These are phyloP conservation scores for Chaetodon auriga DNA, from an alignment of 2,113 vertebrate species.

Conservation along the genomic window DNA sequence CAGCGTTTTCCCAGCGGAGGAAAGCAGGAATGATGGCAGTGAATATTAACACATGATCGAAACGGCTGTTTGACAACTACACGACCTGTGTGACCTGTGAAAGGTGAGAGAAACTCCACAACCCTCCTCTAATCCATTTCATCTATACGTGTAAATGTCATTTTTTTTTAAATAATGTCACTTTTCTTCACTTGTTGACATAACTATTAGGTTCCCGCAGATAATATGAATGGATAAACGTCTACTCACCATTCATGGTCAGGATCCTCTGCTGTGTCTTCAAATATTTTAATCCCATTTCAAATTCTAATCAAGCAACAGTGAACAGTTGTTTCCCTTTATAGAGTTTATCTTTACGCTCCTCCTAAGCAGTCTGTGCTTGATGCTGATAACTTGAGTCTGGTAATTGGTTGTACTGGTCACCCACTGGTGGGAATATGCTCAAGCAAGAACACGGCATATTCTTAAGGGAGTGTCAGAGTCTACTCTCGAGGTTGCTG, in stretches of 20 bases:
- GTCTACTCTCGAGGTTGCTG: background rate
- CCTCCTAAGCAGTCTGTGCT: background rate
- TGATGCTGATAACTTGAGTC: background rate
- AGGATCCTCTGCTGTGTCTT: background rate
- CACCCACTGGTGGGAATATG: background rate
- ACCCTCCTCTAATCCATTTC: background rate
- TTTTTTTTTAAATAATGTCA: background rate
- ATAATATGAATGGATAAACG: background rate
- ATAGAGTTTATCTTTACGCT: background rate
- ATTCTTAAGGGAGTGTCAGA: background rate
- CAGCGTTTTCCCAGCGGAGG: conserved; percentile 51
- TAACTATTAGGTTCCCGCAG: background rate
- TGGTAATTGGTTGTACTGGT: background rate
- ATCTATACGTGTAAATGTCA: conserved; percentile 6
- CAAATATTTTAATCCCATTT: background rate
- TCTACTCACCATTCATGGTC: no score
- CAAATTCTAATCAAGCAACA: background rate
- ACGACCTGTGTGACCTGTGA: conserved; percentile 1
- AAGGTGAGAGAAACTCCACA: background rate
- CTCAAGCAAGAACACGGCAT: background rate
- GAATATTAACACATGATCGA: conserved; percentile 29
- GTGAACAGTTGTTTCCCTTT: background rate
- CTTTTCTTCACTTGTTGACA: background rate
- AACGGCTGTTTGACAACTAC: conserved; percentile 30
- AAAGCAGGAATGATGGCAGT: background rate